Conservation (phyloP, 2,888 invertebrate genomes). For the Hemicrepidius hirtus region DNA sequence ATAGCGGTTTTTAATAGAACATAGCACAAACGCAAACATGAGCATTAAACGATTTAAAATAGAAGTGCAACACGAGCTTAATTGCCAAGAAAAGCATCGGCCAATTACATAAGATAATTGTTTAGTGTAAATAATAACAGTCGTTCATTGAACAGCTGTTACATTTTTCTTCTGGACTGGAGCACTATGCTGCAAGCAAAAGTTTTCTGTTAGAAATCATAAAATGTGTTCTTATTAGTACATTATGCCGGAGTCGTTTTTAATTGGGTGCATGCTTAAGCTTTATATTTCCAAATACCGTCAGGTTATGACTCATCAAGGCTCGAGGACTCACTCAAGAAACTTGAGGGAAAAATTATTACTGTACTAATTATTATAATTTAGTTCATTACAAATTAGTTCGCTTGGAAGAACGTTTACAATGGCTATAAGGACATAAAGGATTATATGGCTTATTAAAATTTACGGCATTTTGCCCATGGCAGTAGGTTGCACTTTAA, state of each 20-base stretch:
- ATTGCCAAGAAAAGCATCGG: slow-evolving; percentile 48
- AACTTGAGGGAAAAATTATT: slow-evolving; percentile 6
- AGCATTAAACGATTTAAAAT: slow-evolving; percentile 38
- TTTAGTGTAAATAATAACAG: slow-evolving; percentile 46
- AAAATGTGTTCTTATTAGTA: slow-evolving; percentile 2
- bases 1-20: slow-evolving; percentile 42
- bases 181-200: slow-evolving; percentile 23
- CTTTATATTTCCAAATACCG: slow-evolving; percentile 7
- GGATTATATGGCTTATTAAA: slow-evolving; percentile 36
- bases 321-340: neutral
- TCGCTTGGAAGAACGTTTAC: slow-evolving; percentile 14
- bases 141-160: slow-evolving; percentile 43
- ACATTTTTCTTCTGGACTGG: slow-evolving; percentile 37
- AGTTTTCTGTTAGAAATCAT: slow-evolving; percentile 16
- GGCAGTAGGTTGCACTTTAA: slow-evolving; percentile 32
- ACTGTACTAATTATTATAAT: slow-evolving; percentile 23
- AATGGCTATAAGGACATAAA: slow-evolving; percentile 36
- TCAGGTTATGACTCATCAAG: neutral
- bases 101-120: slow-evolving; percentile 49
- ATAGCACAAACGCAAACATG: slow-evolving; percentile 42
- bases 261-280: neutral
- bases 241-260: too few species aligned
- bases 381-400: slow-evolving; percentile 28
- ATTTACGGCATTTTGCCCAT: slow-evolving; percentile 34
- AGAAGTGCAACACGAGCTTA: slow-evolving; percentile 46